Percentiles rank a stretch among this genome's conserved stretches.
phyloP scores from a whole-genome alignment of 2,113 vertebrate genomes.

The Geococcyx californianus region DNA sequence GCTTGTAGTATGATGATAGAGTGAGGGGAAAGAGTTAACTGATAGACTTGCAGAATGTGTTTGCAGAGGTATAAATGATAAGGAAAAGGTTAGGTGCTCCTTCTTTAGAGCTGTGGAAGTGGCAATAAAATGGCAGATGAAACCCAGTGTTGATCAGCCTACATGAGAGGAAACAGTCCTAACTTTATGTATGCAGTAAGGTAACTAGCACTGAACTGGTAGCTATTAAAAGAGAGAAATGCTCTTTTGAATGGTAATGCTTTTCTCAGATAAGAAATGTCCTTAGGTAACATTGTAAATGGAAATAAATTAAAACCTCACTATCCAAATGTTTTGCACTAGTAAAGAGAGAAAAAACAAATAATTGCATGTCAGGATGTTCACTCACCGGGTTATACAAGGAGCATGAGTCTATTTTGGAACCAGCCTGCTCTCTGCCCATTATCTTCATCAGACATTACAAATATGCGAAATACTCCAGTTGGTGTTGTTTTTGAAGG shows the following conservation, averaged over 20 bases:
- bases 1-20: not conserved
- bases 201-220: not conserved
- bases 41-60: not conserved
- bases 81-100: slow-evolving; percentile 31
- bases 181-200: slow-evolving; percentile 30
- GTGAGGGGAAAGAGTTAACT: not conserved
- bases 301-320: slow-evolving; percentile 59
- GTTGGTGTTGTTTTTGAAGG: not conserved
- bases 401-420: slow-evolving; percentile 34
- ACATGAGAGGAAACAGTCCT: not conserved
- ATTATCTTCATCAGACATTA: slow-evolving; percentile 5
- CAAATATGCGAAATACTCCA: slow-evolving; percentile 3
- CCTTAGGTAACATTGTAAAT: slow-evolving; percentile 47
- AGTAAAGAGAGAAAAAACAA: slow-evolving; percentile 27
- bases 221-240: slow-evolving; percentile 17
- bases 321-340: slow-evolving; percentile 19
- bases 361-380: slow-evolving; percentile 43
- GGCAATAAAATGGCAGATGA: slow-evolving; percentile 30
- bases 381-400: slow-evolving; percentile 29
- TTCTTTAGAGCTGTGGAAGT: slow-evolving; percentile 24
- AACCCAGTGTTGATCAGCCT: slow-evolving; percentile 9
- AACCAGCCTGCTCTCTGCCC: not conserved
- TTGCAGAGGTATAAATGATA: slow-evolving; percentile 24
- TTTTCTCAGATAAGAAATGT: slow-evolving; percentile 57
- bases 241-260: slow-evolving; percentile 9